Percentiles rank a stretch among this genome's conserved stretches.
Evolutionary conservation across 2,113 vertebrate species (phyloP).

Genomic region (Cheilinus undulatus): DNA sequence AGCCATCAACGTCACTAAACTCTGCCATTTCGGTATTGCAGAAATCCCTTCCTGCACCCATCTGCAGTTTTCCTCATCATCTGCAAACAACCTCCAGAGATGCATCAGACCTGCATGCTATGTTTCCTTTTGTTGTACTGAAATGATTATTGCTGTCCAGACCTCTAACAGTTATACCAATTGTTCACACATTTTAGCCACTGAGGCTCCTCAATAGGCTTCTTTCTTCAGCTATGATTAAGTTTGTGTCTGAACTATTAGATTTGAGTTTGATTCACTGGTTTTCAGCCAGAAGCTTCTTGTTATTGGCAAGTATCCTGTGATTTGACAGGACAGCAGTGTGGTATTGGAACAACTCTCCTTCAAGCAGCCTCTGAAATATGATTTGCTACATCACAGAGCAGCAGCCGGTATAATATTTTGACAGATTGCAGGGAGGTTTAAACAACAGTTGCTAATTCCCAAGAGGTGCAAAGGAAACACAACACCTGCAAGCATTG

Average conservation of each 20-base stretch:
- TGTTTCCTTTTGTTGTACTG: constrained; percentile 7
- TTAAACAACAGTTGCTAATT: constrained; percentile 25
- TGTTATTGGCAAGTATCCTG: constrained; percentile 41
- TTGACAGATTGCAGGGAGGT: constrained; percentile 32
- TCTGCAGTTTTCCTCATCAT: no score
- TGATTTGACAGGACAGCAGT: constrained; percentile 52
- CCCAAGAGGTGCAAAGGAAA: not conserved
- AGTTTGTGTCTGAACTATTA: constrained; percentile 63
- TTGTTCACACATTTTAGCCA: constrained; percentile 15
- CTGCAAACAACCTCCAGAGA: no score
- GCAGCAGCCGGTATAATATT: constrained; percentile 34
- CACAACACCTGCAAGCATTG: not conserved
- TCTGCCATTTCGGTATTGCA: no score
- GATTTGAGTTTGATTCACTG: constrained; percentile 55
- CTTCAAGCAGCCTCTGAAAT: constrained; percentile 53
- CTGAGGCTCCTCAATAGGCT: constrained; percentile 28
- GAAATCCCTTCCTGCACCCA: no score
- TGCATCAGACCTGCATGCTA: no score
- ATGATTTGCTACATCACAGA: constrained; percentile 49
- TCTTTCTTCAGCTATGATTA: constrained; percentile 54
- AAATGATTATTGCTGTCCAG: constrained; percentile 2
- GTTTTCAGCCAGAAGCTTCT: constrained; percentile 57
- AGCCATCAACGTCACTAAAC: no score
- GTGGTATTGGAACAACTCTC: constrained; percentile 34
- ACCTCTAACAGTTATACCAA: constrained; percentile 21